Evolutionary conservation across 1,140 invertebrate genomes (phyloP), one percentile per base, ranked within the genome.

Genomic region (Akabosia matsudoensis): DNA sequence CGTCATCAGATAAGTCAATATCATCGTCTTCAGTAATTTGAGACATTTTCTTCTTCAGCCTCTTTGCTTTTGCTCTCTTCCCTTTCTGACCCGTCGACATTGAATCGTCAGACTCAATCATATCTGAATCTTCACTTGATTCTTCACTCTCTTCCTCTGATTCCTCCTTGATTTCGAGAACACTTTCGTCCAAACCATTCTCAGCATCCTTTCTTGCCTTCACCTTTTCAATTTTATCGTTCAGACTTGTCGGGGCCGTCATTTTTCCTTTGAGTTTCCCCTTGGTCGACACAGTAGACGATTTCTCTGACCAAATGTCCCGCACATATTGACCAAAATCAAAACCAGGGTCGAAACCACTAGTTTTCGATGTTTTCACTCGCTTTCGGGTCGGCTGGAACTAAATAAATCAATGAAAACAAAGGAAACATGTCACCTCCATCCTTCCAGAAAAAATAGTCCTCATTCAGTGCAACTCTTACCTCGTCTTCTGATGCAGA

Each of bases 11-110:
- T 51, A 84, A 73, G 18, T 79, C 72, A 33, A 80, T 78, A 72
- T 83, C 82, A 72, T 82, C 79, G 72, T 81, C 80, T n/a, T 75
- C 78, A 33, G 78, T 56, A 51, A 67, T 77, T 71, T 31, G 51
- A 13, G 34, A 70, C 51, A 30, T 76, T 37, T n/a, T 70, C 74
- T 26, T 82, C 78, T 4, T 81, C 76, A 14, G 75, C 54, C 34
- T 77, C 52, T 73, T 79, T 7, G 76, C 70, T 22, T 75, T 78
- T 76, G 45, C 85, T 85, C 78, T 88, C 85, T 76, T 82, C 79
- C 76, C 83, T 76, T 52, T 82, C 82, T 73, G 78, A 33, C 73
- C 45, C 14, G 67, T 70, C 33, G 74, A 73, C 73, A 78, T 78
- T 2, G 77, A 78, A 45, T 79, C 71, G 54, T 78, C 71, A n/a